Conservation (phyloP, 2,113 vertebrate species). For the Rhipidura dahli region DNA sequence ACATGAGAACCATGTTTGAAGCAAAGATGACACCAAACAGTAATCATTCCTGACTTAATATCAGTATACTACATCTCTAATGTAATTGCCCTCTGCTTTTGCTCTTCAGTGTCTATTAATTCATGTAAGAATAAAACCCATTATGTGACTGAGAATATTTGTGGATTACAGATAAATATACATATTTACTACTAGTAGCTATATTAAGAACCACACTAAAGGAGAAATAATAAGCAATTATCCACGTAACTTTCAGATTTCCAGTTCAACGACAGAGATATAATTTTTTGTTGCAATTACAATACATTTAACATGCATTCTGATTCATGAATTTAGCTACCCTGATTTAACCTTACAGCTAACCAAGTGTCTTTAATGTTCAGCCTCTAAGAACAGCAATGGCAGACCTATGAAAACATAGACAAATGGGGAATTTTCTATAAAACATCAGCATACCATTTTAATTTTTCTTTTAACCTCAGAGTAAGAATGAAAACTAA, state of each 20-base stretch:
- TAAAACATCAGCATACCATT: background rate
- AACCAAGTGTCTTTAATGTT: background rate
- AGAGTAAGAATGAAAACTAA: background rate
- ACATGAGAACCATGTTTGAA: background rate
- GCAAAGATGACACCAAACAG: background rate
- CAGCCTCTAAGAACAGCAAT: background rate
- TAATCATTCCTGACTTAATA: background rate
- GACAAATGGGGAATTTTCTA: background rate
- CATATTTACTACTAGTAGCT: background rate
- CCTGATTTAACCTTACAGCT: background rate
- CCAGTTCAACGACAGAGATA: background rate
- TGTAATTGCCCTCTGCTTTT: background rate
- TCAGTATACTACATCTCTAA: background rate
- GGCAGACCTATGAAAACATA: background rate
- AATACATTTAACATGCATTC: background rate
- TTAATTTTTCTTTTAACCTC: background rate
- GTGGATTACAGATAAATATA: background rate
- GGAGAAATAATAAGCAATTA: background rate
- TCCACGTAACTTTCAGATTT: background rate
- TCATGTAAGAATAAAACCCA: background rate
- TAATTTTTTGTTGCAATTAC: background rate
- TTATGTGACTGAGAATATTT: background rate
- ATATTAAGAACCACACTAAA: background rate
- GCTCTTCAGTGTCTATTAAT: background rate
- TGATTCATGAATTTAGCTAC: background rate